Percentiles rank a stretch among this genome's conserved stretches.
phyloP scores from a whole-genome alignment of 2,797 vertebrate genomes.

The Tragopan temminckii region DNA sequence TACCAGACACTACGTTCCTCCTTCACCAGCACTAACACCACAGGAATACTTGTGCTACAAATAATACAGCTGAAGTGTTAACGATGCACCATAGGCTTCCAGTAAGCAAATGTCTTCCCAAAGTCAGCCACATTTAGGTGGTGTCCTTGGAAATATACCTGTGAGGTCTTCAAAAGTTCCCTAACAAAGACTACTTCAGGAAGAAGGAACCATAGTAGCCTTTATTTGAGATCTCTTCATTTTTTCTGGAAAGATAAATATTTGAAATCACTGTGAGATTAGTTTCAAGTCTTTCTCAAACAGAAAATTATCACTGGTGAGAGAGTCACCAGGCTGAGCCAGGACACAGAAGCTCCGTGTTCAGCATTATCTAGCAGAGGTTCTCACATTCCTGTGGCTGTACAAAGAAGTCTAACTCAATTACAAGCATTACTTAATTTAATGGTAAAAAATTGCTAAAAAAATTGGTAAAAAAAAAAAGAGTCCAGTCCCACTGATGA shows the following conservation, averaged over 20 bases:
- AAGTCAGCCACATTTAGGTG: background rate
- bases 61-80: background rate
- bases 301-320: background rate
- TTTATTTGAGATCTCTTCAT: background rate
- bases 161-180: background rate
- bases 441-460: constrained; percentile 41
- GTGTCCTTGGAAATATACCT: background rate
- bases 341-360: background rate
- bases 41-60: background rate
- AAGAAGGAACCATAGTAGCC: background rate
- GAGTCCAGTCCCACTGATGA: background rate
- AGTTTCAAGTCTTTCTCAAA: constrained; percentile 15
- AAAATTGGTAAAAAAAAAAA: too few species aligned
- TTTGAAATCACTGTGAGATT: constrained; percentile 20
- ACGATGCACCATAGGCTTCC: background rate
- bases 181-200: background rate
- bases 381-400: constrained; percentile 20
- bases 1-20: background rate
- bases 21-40: background rate
- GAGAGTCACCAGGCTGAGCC: background rate
- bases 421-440: constrained; percentile 33
- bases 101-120: background rate
- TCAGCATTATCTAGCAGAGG: background rate
- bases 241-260: constrained; percentile 5
- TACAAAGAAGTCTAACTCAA: constrained; percentile 10